Evolutionary conservation across 2,113 vertebrate genomes (phyloP).

Genomic region (Phocoena sinus): DNA sequence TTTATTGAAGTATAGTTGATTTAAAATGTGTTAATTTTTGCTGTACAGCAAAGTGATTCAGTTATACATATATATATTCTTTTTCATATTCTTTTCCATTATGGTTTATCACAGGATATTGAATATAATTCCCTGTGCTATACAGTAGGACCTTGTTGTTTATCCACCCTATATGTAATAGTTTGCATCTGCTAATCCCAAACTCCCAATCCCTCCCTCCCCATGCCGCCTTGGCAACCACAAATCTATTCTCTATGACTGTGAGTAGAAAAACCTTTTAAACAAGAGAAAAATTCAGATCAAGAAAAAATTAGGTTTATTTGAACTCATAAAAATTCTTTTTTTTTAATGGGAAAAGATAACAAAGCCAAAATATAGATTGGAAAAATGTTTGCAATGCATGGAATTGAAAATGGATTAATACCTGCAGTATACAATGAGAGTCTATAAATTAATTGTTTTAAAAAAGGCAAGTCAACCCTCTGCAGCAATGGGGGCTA

Average conservation of each 20-base stretch:
- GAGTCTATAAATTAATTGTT: background rate
- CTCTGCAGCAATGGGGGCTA: background rate
- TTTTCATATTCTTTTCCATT: background rate
- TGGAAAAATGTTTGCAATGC: background rate
- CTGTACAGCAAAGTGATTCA: background rate
- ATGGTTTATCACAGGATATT: background rate
- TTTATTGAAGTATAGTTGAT: background rate
- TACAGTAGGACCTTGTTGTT: background rate
- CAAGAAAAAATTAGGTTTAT: background rate
- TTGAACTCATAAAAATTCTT: background rate
- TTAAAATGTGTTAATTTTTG: background rate
- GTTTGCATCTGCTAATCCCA: background rate
- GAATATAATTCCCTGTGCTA: background rate
- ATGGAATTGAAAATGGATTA: background rate
- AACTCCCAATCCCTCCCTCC: background rate
- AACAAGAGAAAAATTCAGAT: background rate
- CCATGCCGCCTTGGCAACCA: background rate
- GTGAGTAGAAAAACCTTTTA: background rate
- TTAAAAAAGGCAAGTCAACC: background rate
- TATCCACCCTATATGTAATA: background rate
- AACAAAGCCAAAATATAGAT: background rate
- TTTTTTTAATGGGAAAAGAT: slow-evolving; percentile 1
- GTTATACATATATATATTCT: background rate
- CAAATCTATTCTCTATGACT: background rate
- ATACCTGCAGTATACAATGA: background rate